These are phyloP conservation scores for Mythimna ferrago DNA, from an alignment of 2,888 invertebrate species.

Conservation along the genomic window DNA sequence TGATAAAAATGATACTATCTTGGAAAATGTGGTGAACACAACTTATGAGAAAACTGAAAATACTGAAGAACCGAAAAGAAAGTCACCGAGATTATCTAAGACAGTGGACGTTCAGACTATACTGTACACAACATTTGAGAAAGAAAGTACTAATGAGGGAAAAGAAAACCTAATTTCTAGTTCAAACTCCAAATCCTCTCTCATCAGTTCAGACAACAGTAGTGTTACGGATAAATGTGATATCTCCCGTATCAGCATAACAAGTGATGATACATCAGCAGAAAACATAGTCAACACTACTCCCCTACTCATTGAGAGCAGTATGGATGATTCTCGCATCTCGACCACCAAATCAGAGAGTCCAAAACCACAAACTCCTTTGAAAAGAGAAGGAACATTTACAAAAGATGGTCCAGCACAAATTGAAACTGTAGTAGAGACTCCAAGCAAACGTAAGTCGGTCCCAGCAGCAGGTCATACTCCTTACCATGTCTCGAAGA, in stretches of 20 bases:
- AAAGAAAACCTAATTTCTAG: slow-evolving; percentile 55
- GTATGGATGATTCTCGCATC: slow-evolving; percentile 76
- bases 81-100: slow-evolving; percentile 29
- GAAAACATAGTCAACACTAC: slow-evolving; percentile 80
- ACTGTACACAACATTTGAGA: slow-evolving; percentile 76
- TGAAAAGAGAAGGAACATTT: slow-evolving; percentile 85
- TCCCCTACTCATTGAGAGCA: slow-evolving; percentile 83
- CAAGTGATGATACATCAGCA: slow-evolving; percentile 81
- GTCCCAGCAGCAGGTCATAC: slow-evolving; percentile 81
- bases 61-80: slow-evolving; percentile 19
- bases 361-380: slow-evolving; percentile 65
- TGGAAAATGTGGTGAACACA: slow-evolving; percentile 49
- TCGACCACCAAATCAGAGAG: slow-evolving; percentile 34
- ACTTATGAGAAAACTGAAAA: slow-evolving; percentile 67
- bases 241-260: slow-evolving; percentile 79
- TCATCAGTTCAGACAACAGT: slow-evolving; percentile 78
- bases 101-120: slow-evolving; percentile 43
- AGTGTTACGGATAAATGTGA: slow-evolving; percentile 75
- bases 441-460: slow-evolving; percentile 74
- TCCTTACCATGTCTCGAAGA: slow-evolving; percentile 76
- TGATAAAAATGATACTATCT: slow-evolving; percentile 35
- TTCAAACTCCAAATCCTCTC: slow-evolving; percentile 76
- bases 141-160: slow-evolving; percentile 38
- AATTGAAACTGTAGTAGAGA: slow-evolving; percentile 54
- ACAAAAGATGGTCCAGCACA: slow-evolving; percentile 79